phyloP scores from a whole-genome alignment of 2,797 vertebrate genomes.

The Eurystomus glaucurus region DNA sequence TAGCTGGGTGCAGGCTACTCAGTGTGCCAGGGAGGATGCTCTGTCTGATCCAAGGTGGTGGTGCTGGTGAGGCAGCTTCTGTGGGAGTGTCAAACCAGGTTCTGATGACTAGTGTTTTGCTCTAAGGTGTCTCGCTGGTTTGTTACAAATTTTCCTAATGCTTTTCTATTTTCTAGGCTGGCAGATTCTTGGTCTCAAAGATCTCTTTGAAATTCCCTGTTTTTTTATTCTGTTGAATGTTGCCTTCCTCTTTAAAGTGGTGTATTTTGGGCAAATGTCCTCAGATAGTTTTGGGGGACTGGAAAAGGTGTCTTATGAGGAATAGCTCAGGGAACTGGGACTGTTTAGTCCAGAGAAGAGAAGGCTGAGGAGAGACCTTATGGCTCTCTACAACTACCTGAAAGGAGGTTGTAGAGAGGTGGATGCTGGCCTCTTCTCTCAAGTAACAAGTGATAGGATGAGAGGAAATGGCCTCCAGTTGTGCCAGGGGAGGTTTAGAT shows the following conservation, averaged over 20 bases:
- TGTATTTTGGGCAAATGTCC: not conserved
- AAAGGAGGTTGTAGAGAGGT: no score
- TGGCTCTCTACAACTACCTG: no score
- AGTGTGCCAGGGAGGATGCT: not conserved
- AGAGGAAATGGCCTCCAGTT: no score
- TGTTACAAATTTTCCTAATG: not conserved
- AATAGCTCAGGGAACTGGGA: no score
- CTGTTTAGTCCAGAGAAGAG: no score
- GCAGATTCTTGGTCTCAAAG: not conserved
- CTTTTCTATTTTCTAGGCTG: not conserved
- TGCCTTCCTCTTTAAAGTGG: not conserved
- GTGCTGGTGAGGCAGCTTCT: not conserved
- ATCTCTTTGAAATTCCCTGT: not conserved
- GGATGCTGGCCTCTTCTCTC: no score
- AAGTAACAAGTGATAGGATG: no score
- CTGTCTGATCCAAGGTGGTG: rapidly evolving
- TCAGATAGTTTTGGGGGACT: not conserved
- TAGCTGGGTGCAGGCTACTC: not conserved
- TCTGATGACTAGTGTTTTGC: not conserved
- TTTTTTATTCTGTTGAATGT: not conserved
- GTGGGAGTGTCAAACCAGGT: not conserved
- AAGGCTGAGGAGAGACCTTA: no score
- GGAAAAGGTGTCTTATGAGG: no score
- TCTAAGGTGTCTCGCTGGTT: not conserved
- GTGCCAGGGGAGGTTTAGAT: no score